Percentiles rank a stretch among this genome's conserved stretches.
Conservation (phyloP, 2,888 invertebrate genomes). For the Ormyrus pomaceus region DNA sequence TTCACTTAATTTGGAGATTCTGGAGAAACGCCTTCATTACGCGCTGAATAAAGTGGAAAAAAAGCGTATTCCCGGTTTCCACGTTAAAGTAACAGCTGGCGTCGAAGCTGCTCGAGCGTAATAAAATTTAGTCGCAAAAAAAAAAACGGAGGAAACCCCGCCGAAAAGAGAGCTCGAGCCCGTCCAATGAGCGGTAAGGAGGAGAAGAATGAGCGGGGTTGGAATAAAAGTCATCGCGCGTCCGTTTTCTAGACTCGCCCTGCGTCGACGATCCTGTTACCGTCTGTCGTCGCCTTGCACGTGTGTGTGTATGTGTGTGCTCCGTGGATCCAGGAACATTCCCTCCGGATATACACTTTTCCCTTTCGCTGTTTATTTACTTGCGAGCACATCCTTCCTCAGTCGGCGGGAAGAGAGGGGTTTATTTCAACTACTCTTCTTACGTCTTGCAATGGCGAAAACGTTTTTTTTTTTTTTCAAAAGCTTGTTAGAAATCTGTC, state of each 20-base stretch:
- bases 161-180: neutral
- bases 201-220: neutral
- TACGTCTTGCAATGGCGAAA: no score
- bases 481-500: no score
- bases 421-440: no score
- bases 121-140: neutral
- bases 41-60: neutral
- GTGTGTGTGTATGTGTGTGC: neutral
- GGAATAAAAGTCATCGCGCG: constrained; percentile 19
- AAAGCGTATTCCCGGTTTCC: no score
- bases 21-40: no score
- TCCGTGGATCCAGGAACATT: constrained; percentile 3
- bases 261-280: constrained; percentile 35
- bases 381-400: neutral
- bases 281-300: constrained; percentile 25
- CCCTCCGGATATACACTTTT: constrained; percentile 28
- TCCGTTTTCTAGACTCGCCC: constrained; percentile 3
- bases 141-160: neutral
- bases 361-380: constrained; percentile 25
- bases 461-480: no score
- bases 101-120: no score
- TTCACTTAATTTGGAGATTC: no score
- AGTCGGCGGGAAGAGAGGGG: no score
- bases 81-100: no score
- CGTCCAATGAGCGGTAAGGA: no score